Conservation (phyloP, 2,113 vertebrate species). For the Carassius carassius region DNA sequence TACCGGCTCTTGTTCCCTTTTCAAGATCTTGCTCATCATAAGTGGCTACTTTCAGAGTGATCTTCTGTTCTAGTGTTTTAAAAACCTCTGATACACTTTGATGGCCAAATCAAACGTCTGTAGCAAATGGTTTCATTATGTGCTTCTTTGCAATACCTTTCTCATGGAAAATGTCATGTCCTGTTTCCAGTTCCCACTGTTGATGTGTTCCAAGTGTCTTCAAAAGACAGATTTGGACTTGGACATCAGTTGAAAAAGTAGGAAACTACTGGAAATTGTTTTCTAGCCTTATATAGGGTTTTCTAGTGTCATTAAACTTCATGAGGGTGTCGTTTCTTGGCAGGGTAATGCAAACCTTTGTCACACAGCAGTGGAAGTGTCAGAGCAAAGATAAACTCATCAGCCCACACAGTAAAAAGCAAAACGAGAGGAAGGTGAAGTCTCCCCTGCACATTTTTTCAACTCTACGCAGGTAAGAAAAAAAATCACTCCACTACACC, state of each 20-base stretch:
- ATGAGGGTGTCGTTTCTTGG: slow-evolving; percentile 11
- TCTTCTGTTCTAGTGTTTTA: slow-evolving; percentile 6
- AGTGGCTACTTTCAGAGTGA: slow-evolving; percentile 15
- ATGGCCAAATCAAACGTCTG: not conserved
- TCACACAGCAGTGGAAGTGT: slow-evolving; percentile 89
- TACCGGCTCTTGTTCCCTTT: not conserved
- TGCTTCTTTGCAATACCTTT: not conserved
- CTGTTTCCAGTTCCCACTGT: slow-evolving; percentile 81
- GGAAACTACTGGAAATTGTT: not conserved
- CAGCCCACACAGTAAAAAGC: slow-evolving; percentile 83
- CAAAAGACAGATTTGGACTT: slow-evolving; percentile 87
- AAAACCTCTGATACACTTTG: not conserved
- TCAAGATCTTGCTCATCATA: slow-evolving; percentile 10
- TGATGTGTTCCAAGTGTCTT: slow-evolving; percentile 90
- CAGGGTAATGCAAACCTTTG: slow-evolving; percentile 92
- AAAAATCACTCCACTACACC: not conserved
- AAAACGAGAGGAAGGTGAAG: slow-evolving; percentile 86
- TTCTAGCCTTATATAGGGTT: not conserved
- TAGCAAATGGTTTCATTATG: slow-evolving; percentile 1
- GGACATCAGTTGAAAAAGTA: slow-evolving; percentile 92
- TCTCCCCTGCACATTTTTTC: slow-evolving; percentile 91
- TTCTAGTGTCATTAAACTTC: not conserved
- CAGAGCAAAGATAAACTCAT: slow-evolving; percentile 84
- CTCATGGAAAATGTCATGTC: not conserved
- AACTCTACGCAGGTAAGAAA: slow-evolving; percentile 85